Evolutionary conservation across 2,113 vertebrate genomes (phyloP), one percentile per base, ranked within the genome.

Genomic region (Microcebus ravelobensis): DNA sequence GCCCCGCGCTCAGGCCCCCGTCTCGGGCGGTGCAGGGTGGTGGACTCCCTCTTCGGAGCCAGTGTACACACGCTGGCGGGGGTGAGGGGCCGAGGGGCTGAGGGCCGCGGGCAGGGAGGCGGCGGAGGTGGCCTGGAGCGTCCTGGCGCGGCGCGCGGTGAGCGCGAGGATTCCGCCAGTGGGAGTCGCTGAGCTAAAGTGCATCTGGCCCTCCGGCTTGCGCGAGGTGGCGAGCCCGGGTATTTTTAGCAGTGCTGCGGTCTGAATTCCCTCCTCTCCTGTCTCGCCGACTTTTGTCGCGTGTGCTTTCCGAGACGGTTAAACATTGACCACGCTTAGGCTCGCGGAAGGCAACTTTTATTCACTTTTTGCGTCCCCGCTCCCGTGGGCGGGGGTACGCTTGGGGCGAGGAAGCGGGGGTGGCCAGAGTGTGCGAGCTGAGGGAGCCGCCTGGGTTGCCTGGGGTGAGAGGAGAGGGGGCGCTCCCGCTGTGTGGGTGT

Each of bases 111-210:
- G 55, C 34, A 8, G 27, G n/a, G 67, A 48, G 67, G 55, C 68
- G 1, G 57, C 45, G 0, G 79, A 57, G 45, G 36, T 48, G 21
- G 45, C 65, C 23, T 1, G 68, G 34, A 48, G 45, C 1, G 73
- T 74, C 21, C 50, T 63, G 5, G 61, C 31, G 29, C 12, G 2
- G 89, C 55, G 48, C 31, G 36, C 13, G 8, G 2, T 42, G 71
- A 91, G 55, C 74, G 4, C 55, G 36, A 42, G 87, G 73, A 80
- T 73, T 76, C 63, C 55, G 77, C 97, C 97, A 96, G 96, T 86
- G 95, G 97, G 97, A 96, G 97, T 97, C 97, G 96, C 98, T 95
- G 96, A 93, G 96, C 95, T 85, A 91, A 97, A 96, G 94, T 83
- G 96, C 88, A 94, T 93, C 48, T 2, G 77, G 82, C 39, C 88